phyloP scores from a whole-genome alignment of 2,797 vertebrate genomes.

The Lagodon rhomboides region DNA sequence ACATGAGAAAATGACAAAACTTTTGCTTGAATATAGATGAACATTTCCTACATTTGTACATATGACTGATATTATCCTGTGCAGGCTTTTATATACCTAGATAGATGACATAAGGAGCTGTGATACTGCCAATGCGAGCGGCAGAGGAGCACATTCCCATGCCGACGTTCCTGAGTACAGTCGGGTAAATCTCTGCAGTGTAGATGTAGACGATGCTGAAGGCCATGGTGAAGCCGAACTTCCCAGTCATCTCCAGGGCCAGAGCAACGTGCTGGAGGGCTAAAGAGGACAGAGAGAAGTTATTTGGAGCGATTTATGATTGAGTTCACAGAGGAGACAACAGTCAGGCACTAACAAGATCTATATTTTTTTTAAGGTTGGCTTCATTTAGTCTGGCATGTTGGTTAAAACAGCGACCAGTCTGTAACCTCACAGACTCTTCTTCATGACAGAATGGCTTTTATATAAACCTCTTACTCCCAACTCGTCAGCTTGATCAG shows the following conservation, averaged over 20 bases:
- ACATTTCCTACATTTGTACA: background rate
- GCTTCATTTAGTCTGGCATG: background rate
- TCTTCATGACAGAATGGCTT: background rate
- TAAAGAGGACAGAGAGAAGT: conserved; percentile 17
- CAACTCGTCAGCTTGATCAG: too few relatives aligned
- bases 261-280: conserved; percentile 80
- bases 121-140: conserved; percentile 93
- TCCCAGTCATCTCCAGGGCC: conserved; percentile 91
- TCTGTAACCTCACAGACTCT: background rate
- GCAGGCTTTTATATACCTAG: conserved; percentile 80
- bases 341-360: background rate
- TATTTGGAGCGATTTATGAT: background rate
- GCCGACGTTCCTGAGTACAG: conserved; percentile 93
- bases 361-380: background rate
- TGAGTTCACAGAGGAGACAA: background rate
- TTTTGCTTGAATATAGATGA: background rate
- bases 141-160: conserved; percentile 92
- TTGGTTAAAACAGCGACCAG: background rate
- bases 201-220: conserved; percentile 95
- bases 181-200: conserved; percentile 95
- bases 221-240: conserved; percentile 94
- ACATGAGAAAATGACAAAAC: background rate
- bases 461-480: too few relatives aligned
- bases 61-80: background rate
- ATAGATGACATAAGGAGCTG: conserved; percentile 93